A percentile compares a stretch with the other conserved stretches of the same genome.
Evolutionary conservation across 2,113 vertebrate genomes (phyloP).

Genomic region (Sakesphorus luctuosus): DNA sequence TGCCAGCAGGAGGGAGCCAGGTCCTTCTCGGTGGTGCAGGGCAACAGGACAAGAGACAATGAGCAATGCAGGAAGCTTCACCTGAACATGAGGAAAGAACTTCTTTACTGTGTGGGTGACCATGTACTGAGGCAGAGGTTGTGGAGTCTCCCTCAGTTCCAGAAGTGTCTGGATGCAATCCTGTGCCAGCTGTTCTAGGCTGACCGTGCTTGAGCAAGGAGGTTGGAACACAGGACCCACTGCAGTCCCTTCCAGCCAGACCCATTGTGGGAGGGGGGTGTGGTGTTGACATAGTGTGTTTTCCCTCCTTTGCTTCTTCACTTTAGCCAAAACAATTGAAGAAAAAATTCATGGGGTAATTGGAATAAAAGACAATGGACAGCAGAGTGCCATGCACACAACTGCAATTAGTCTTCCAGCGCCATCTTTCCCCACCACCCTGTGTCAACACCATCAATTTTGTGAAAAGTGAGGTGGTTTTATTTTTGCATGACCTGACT

Average conservation of each 20-base stretch:
- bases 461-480: background rate
- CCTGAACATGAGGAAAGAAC: background rate
- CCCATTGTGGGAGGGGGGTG: background rate
- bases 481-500: background rate
- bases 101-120: background rate
- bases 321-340: background rate
- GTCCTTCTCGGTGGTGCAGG: fast-evolving
- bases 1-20: background rate
- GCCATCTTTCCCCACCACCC: fast-evolving
- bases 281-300: fast-evolving
- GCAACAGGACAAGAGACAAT: fast-evolving
- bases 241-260: background rate
- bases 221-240: background rate
- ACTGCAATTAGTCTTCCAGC: fast-evolving
- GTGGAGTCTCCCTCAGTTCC: background rate
- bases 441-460: fast-evolving
- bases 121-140: background rate
- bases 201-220: background rate
- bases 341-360: too few species aligned
- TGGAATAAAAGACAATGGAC: background rate
- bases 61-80: background rate
- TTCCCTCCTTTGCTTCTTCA: background rate
- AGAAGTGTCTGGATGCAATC: background rate
- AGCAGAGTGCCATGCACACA: fast-evolving
- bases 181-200: background rate